phyloP scores from a whole-genome alignment of 2,113 vertebrate genomes.

The Daphoenositta chrysoptera region DNA sequence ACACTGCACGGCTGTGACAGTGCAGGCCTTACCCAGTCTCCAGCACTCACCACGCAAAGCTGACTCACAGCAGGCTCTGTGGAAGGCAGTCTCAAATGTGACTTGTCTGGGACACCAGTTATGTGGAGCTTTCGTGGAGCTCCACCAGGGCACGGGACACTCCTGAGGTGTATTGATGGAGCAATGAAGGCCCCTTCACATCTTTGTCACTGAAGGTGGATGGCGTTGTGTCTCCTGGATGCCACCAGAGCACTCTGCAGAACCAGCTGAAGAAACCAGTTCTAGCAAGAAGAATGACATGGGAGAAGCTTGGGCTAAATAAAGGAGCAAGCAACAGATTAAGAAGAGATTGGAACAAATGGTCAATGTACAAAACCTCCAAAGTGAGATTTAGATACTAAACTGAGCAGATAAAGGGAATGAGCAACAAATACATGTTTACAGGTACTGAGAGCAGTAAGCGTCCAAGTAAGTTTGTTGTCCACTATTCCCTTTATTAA shows the following conservation, averaged over 20 bases:
- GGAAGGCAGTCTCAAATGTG: not conserved
- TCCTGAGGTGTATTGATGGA: not conserved
- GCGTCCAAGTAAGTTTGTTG: not conserved
- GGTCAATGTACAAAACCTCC: not conserved
- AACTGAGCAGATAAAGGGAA: not conserved
- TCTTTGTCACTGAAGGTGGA: not conserved
- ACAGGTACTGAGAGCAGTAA: not conserved
- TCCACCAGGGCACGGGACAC: not conserved
- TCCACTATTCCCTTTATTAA: not conserved
- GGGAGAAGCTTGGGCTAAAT: not conserved
- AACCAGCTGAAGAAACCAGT: not conserved
- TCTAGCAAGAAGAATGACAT: not conserved
- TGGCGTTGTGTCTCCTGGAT: not conserved
- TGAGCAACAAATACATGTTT: not conserved
- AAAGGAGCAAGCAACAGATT: not conserved
- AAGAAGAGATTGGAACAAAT: not conserved
- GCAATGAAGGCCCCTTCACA: not conserved
- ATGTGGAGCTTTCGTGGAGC: not conserved
- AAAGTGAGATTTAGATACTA: not conserved
- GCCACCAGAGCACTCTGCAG: not conserved
- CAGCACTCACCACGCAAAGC: not conserved
- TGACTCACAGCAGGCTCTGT: not conserved
- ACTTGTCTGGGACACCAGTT: not conserved
- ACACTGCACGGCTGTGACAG: not conserved
- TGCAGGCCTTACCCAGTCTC: not conserved